Base-by-base conservation (phyloP, 2,113 vertebrate species). In the Pteronura brasiliensis region DNA sequence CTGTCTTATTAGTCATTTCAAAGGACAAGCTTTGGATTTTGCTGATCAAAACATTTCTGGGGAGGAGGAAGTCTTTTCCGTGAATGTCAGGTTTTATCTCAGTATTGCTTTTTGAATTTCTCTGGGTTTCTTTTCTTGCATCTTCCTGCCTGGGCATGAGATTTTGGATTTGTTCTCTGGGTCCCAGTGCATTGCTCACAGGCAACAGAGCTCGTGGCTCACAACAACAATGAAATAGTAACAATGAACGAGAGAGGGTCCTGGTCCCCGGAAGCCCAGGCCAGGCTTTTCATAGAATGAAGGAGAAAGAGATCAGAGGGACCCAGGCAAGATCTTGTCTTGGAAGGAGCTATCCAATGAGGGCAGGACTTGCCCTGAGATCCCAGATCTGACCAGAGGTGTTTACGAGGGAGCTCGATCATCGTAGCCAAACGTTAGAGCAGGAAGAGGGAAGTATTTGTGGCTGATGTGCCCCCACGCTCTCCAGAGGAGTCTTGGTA, bases 11-110 rank as follows among this genome's bases (percentile, higher is more conserved):
- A 20, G 4, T 72, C 21, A 17, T 90, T 86, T 77, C 72, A 82
- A 76, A 89, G 76, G 72, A 36, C 23, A 17, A 52, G 25, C 29
- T 39, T 90, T 77, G 34, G 39, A 31, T 61, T 94, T 96, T 67
- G 29, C 34, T 55, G 31, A 57, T 82, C 85, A 63, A 71, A 36
- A 93, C 55, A n/a, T 71, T 93, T 90, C 72, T 84, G 63, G n/a
- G 61, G 34, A 17, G 31, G 39, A 29, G 13, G 29, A 31, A 21
- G 13, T 39, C 31, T n/a, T 39, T 90, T 59, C 8, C 44, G 34
- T 25, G 34, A 25, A 31, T 67, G 86, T 79, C 74, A 83, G 6
- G 42, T 89, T 72, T 88, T 52, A 27, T 52, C 59, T 83, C 14
- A 39, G 17, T 67, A 18, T 88, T 87, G 52, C 77, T n/a, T 95